Base-by-base conservation (phyloP, 2,113 vertebrate genomes). In the Limnothrissa miodon region DNA sequence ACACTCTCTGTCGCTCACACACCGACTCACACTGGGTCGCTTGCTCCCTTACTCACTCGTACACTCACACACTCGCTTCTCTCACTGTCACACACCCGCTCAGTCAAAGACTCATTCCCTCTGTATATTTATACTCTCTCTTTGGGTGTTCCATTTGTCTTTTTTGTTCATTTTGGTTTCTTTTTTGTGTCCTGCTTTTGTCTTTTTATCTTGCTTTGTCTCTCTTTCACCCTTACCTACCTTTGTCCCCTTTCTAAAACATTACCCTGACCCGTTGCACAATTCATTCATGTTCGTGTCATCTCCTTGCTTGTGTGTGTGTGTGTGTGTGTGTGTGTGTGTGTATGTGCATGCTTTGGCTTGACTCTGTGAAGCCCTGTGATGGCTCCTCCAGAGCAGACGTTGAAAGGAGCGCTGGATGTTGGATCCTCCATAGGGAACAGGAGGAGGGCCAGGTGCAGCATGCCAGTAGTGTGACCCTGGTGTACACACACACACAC, bases 391-490 rank as follows among this genome's bases (percentile, higher is more conserved):
- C 89, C 90, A 92, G 91, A 88, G 88, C 88, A 83, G 86, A 88
- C 88, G 90, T 91, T 93, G 87, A 91, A 93, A 91, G 90, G 78
- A 48, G 85, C 82, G 82, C 87, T 87, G 90, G 66, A 74, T 74
- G 66, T 74, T 2, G 33, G 29, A 74, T 74, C 66, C 51, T 91
- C 92, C 89, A 89, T 86, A 74, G 84, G 86, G 92, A 92, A 91
- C 66, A 74, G 88, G 82, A 86, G 84, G 86, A 88, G 84, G 84
- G 81, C 91, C 91, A 94, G 92, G 92, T 94, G 93, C 90, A 90
- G 90, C 86, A 89, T 92, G 88, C 92, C 92, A 92, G 93, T 94
- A 91, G 92, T 84, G 88, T 91, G 91, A 92, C 90, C 90, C 86
- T 87, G 81, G n/a, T 29, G n/a, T 25, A 25, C 59, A 7, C 59